Conservation (phyloP, 2,797 vertebrate species). For the Gymnoscopelus microlampas region DNA sequence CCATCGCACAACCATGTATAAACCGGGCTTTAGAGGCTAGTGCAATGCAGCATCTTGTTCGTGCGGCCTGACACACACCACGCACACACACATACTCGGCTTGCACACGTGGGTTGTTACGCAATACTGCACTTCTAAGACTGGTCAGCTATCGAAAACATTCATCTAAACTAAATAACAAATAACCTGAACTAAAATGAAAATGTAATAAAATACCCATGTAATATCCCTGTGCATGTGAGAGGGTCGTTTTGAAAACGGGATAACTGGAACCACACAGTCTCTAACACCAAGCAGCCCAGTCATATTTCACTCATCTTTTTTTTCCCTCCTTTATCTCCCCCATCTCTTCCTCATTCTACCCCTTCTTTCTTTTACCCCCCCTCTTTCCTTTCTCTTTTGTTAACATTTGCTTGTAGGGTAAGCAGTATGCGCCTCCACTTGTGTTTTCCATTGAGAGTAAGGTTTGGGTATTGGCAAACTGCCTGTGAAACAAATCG, state of each 20-base stretch:
- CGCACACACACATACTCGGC: neutral
- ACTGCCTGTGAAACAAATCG: too few species aligned
- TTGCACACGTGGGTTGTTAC: constrained; percentile 3
- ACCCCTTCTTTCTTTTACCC: neutral
- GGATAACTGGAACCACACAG: neutral
- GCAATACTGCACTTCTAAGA: constrained; percentile 18
- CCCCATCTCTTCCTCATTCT: neutral
- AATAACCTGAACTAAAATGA: neutral
- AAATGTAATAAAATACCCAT: neutral
- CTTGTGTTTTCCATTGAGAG: too few species aligned
- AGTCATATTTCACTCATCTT: neutral
- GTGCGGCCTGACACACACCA: too few species aligned
- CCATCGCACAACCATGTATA: too few species aligned
- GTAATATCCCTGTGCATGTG: neutral
- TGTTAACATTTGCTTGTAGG: neutral
- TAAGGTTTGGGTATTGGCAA: too few species aligned
- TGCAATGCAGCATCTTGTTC: too few species aligned
- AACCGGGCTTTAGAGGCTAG: too few species aligned
- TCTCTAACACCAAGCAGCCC: neutral
- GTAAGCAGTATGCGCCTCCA: neutral
- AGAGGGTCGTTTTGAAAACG: neutral
- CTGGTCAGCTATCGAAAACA: constrained; percentile 17
- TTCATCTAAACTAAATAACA: neutral
- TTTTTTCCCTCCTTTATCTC: neutral
- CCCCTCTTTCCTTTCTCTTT: neutral